Evolutionary conservation across 2,888 invertebrate species (phyloP).

Genomic region (Aphidoletes aphidimyza): DNA sequence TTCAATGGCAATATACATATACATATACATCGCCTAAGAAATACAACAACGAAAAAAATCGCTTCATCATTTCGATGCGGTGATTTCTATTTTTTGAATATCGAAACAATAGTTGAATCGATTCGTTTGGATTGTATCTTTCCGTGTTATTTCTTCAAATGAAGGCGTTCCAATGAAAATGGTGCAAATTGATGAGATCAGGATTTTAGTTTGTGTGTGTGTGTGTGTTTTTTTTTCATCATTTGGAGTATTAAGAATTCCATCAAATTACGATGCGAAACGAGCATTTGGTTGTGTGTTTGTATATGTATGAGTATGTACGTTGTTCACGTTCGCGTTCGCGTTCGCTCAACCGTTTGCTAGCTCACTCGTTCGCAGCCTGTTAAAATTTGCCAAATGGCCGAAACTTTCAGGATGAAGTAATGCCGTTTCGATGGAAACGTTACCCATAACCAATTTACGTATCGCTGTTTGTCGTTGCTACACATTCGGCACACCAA

Average conservation of each 20-base stretch:
- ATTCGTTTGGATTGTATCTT: too few species aligned
- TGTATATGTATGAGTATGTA: neutral
- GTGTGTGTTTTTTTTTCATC: too few species aligned
- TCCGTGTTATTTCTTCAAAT: neutral
- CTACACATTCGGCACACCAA: neutral
- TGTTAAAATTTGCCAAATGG: neutral
- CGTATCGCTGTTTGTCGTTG: slow-evolving; percentile 10
- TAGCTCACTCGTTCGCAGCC: neutral
- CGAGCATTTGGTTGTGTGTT: neutral
- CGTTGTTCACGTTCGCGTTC: neutral
- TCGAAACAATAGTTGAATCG: neutral
- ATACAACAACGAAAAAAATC: too few species aligned
- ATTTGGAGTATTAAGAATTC: slow-evolving; percentile 18
- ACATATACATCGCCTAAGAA: slow-evolving; percentile 7
- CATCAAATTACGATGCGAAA: neutral
- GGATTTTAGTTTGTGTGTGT: neutral
- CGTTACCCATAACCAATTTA: slow-evolving; percentile 35
- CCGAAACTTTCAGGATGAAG: neutral
- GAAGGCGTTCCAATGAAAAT: slow-evolving; percentile 9
- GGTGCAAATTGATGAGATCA: slow-evolving; percentile 3
- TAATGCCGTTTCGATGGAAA: slow-evolving; percentile 28
- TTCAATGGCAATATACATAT: neutral
- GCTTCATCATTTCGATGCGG: neutral
- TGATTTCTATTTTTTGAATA: neutral
- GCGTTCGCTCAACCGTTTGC: too few species aligned